Conservation (phyloP, 2,888 invertebrate genomes). For the Stenchaetothrips biformis region DNA sequence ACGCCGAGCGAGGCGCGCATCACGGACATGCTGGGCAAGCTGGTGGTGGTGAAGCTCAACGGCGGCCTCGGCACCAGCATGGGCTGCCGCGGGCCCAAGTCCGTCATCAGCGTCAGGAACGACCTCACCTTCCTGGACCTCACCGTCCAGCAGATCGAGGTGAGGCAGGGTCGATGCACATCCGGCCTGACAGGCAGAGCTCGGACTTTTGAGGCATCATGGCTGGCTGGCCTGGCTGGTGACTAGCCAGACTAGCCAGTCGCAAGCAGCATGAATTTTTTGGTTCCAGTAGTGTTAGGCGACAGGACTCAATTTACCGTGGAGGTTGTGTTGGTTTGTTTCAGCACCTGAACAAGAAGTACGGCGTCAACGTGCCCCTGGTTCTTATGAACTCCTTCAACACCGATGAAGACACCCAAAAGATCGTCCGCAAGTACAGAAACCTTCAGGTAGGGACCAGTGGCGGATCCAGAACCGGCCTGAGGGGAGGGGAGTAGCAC, state of each 20-base stretch:
- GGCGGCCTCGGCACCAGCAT: conserved; percentile 95
- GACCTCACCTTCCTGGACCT: conserved; percentile 92
- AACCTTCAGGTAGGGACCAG: conserved; percentile 55
- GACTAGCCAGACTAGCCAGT: no score
- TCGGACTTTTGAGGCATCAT: no score
- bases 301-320: no score
- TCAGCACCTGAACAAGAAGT: conserved; percentile 85
- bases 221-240: no score
- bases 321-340: conserved; percentile 38
- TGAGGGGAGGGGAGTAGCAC: no score
- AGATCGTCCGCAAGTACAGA: conserved; percentile 89
- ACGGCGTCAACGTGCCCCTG: conserved; percentile 91
- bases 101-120: conserved; percentile 88
- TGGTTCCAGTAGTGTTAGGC: no score
- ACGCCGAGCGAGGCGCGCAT: conserved; percentile 60
- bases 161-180: conserved; percentile 48
- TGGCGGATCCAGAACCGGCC: no score
- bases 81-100: conserved; percentile 96
- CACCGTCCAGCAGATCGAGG: conserved; percentile 96
- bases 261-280: no score
- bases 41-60: conserved; percentile 92
- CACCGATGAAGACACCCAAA: conserved; percentile 96
- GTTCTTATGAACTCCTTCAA: conserved; percentile 99
- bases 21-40: conserved; percentile 74
- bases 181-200: no score